Percentiles rank a stretch among this genome's conserved stretches.
These are phyloP conservation scores for Bolinopsis microptera DNA, from an alignment of 37 sponge, comb jelly and placozoan species.

Conservation along the genomic window DNA sequence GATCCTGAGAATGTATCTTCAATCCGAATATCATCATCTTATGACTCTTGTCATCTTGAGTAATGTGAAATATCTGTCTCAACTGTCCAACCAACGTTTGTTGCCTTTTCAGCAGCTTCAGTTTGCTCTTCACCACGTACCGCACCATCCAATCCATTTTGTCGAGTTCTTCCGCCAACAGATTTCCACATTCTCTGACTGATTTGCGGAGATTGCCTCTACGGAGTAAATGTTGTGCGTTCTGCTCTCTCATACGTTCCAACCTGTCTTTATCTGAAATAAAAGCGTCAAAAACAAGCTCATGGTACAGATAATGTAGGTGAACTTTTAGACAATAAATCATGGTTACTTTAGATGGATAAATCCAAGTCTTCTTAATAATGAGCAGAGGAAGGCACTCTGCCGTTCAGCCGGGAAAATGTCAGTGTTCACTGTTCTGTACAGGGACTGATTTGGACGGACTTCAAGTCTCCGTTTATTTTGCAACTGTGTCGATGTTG, in stretches of 20 bases:
- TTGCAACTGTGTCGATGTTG: no score
- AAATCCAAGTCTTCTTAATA: no score
- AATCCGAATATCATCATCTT: conserved; percentile 31
- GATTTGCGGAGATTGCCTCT: not conserved
- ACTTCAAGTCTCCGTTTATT: no score
- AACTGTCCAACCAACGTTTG: not conserved
- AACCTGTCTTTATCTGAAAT: not conserved
- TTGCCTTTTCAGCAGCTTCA: not conserved
- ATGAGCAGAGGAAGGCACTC: no score
- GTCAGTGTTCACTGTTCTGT: no score
- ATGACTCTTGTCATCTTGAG: not conserved
- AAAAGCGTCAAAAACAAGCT: not conserved
- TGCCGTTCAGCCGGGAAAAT: no score
- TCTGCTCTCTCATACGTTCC: not conserved
- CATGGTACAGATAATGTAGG: no score
- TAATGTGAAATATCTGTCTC: not conserved
- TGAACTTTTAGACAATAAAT: no score
- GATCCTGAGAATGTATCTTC: conserved; percentile 25
- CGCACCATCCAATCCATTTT: conserved; percentile 33
- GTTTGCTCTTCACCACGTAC: conserved; percentile 28
- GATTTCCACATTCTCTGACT: not conserved
- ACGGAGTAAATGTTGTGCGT: not conserved
- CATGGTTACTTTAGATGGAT: no score
- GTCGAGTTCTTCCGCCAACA: not conserved
- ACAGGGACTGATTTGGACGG: no score